phyloP scores from a whole-genome alignment of 2,113 vertebrate species.

The Notechis scutatus region DNA sequence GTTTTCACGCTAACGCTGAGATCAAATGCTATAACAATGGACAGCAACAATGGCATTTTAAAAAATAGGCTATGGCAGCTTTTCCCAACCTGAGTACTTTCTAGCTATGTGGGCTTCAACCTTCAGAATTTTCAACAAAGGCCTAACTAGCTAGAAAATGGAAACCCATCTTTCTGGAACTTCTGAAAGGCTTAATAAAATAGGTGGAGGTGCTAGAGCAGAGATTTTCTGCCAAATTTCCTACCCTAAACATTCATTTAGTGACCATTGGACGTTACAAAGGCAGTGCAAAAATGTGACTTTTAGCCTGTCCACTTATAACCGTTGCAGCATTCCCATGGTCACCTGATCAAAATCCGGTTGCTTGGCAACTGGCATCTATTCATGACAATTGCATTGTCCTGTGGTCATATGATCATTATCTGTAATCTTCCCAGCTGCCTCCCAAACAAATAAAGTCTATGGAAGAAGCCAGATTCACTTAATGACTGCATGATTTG shows the following conservation, averaged over 20 bases:
- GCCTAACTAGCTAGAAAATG: not conserved
- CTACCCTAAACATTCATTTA: not conserved
- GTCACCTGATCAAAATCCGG: not conserved
- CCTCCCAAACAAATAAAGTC: not conserved
- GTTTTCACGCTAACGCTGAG: not conserved
- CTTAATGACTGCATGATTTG: not conserved
- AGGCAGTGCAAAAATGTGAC: not conserved
- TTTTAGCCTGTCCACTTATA: not conserved
- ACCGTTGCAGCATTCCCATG: not conserved
- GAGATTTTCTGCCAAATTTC: not conserved
- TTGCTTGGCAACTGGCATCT: not conserved
- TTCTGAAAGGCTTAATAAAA: slow-evolving; percentile 1
- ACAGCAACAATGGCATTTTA: not conserved
- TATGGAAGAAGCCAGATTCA: not conserved
- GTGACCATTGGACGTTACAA: not conserved
- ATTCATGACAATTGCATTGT: not conserved
- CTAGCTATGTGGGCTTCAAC: not conserved
- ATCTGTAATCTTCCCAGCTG: not conserved
- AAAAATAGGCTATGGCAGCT: not conserved
- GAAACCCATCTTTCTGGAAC: not conserved
- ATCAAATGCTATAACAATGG: not conserved
- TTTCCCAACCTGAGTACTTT: not conserved
- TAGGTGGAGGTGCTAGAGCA: not conserved
- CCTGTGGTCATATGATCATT: not conserved
- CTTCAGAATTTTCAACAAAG: not conserved